These are phyloP conservation scores for Xiphophorus maculatus DNA, from an alignment of 2,113 vertebrate genomes.

Conservation along the genomic window DNA sequence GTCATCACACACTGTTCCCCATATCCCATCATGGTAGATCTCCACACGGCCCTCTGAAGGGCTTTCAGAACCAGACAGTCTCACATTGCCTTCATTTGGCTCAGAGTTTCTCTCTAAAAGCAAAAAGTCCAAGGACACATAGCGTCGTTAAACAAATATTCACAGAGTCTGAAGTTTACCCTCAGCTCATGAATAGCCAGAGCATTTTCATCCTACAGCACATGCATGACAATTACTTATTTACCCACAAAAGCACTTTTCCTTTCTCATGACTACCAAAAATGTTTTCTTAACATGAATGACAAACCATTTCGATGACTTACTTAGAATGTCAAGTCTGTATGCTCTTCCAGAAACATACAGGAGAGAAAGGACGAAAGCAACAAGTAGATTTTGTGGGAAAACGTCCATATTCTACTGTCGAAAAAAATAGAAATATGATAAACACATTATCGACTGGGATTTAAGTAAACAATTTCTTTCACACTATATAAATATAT, in stretches of 20 bases:
- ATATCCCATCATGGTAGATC: conserved; percentile 79
- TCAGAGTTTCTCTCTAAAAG: not conserved
- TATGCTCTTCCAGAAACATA: conserved; percentile 10
- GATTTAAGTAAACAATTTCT: not conserved
- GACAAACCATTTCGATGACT: conserved; percentile 28
- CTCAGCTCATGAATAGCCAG: not conserved
- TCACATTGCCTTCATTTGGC: conserved; percentile 50
- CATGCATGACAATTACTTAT: not conserved
- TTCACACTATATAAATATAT: not conserved
- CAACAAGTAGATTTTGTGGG: not conserved
- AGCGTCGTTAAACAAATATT: not conserved
- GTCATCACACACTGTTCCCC: conserved; percentile 86
- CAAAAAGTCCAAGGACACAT: conserved; percentile 1
- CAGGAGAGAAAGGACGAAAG: conserved; percentile 60
- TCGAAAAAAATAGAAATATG: not conserved
- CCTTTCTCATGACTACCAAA: too few relatives aligned
- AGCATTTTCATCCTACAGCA: not conserved
- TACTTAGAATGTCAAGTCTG: conserved; percentile 36
- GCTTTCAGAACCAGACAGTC: conserved; percentile 55
- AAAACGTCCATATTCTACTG: conserved; percentile 36
- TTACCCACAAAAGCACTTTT: not conserved
- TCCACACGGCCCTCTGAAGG: conserved; percentile 80
- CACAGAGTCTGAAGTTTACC: not conserved
- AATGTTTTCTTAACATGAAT: not conserved
- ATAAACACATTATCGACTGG: not conserved